Conservation (phyloP, 2,888 invertebrate genomes). For the Apoda limacodes region DNA sequence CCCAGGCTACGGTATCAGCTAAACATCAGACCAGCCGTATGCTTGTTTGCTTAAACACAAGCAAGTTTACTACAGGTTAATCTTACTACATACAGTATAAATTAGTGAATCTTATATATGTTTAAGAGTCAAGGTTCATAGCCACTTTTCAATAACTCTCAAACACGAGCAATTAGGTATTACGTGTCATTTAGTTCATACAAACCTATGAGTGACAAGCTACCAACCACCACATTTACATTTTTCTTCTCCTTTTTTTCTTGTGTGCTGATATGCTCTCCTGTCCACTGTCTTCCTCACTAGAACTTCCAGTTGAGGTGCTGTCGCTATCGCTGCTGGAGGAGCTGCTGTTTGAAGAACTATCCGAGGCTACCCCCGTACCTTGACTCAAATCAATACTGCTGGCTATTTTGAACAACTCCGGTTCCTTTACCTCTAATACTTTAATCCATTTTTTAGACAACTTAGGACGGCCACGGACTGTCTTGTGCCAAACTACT, state of each 20-base stretch:
- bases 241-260: slow-evolving; percentile 75
- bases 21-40: no score
- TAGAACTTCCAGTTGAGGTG: slow-evolving; percentile 63
- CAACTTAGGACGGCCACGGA: slow-evolving; percentile 94
- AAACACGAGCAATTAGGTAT: no score
- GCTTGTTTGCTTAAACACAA: no score
- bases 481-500: slow-evolving; percentile 98
- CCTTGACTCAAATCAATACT: slow-evolving; percentile 86
- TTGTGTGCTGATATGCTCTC: slow-evolving; percentile 91
- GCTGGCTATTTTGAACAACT: slow-evolving; percentile 83
- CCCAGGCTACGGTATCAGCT: no score
- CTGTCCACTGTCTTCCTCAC: slow-evolving; percentile 85
- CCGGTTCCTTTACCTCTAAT: slow-evolving; percentile 78
- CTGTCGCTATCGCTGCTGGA: slow-evolving; percentile 75
- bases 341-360: slow-evolving; percentile 90
- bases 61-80: no score
- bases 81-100: no score
- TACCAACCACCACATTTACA: neutral
- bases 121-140: no score
- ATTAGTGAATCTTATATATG: no score
- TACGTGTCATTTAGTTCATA: no score
- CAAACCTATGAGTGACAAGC: no score
- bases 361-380: slow-evolving; percentile 94
- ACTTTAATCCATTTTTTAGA: slow-evolving; percentile 91
- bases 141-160: no score